Evolutionary conservation across 2,113 vertebrate genomes (phyloP).

Genomic region (Hyperoodon ampullatus): DNA sequence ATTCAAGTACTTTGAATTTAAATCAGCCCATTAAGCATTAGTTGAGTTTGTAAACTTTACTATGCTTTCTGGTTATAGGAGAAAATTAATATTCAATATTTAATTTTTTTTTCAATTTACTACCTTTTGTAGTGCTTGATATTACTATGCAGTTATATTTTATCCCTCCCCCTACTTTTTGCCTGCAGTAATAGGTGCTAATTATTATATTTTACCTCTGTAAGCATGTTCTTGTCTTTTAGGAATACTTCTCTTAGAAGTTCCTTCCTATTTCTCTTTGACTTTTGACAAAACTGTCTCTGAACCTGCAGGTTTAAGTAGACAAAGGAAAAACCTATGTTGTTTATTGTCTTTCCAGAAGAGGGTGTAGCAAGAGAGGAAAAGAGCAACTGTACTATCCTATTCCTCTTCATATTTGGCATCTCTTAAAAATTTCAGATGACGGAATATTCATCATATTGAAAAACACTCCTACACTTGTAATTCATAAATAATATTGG

Average conservation of each 20-base stretch:
- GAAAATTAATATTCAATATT: slow-evolving; percentile 62
- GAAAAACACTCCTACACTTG: slow-evolving; percentile 64
- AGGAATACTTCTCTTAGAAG: slow-evolving; percentile 43
- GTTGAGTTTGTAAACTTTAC: slow-evolving; percentile 50
- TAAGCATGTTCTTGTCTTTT: slow-evolving; percentile 12
- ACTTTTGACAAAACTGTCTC: slow-evolving; percentile 38
- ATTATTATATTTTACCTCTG: slow-evolving; percentile 26
- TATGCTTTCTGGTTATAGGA: slow-evolving; percentile 44
- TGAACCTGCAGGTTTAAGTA: slow-evolving; percentile 50
- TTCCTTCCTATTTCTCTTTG: slow-evolving; percentile 39
- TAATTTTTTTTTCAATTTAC: neutral
- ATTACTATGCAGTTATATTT: slow-evolving; percentile 32
- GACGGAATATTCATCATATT: slow-evolving; percentile 64
- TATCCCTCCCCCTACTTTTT: neutral
- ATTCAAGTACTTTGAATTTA: slow-evolving; percentile 50
- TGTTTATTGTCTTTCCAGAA: slow-evolving; percentile 56
- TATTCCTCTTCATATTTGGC: neutral
- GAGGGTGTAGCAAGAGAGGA: neutral
- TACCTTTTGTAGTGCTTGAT: slow-evolving; percentile 63
- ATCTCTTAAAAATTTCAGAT: slow-evolving; percentile 74
- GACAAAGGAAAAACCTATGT: slow-evolving; percentile 11
- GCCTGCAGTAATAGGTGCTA: neutral
- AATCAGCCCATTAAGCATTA: slow-evolving; percentile 19
- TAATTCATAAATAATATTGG: slow-evolving; percentile 78
- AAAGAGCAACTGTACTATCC: slow-evolving; percentile 4